These are phyloP conservation scores for Dryas iulia DNA, from an alignment of 1,140 invertebrate species.

Conservation along the genomic window DNA sequence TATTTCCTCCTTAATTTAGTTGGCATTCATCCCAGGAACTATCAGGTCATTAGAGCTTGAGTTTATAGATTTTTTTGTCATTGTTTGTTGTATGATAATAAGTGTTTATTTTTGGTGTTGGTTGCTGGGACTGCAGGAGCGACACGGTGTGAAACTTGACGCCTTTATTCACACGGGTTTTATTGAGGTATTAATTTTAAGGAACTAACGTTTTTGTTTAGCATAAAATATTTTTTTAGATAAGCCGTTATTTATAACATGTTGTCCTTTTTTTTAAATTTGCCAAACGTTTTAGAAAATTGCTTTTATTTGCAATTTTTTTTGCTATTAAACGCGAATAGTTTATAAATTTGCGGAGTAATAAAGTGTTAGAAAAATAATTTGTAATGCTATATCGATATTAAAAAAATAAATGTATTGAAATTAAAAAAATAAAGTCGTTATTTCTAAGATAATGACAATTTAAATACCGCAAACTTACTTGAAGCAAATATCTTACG, in stretches of 20 bases:
- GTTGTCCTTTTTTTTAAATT: too few species aligned
- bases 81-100: slow-evolving; percentile 79
- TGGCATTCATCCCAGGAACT: slow-evolving; percentile 69
- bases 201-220: slow-evolving; percentile 31
- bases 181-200: slow-evolving; percentile 72
- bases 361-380: too few species aligned
- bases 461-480: too few species aligned
- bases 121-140: slow-evolving; percentile 44
- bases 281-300: too few species aligned
- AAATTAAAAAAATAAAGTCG: too few species aligned
- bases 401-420: too few species aligned
- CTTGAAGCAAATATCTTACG: neutral
- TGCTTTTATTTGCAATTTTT: too few species aligned
- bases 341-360: too few species aligned
- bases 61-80: slow-evolving; percentile 73
- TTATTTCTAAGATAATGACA: too few species aligned
- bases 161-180: slow-evolving; percentile 70
- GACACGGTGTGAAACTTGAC: slow-evolving; percentile 75
- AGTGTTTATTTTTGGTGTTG: slow-evolving; percentile 62
- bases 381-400: too few species aligned
- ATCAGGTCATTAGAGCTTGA: slow-evolving; percentile 63
- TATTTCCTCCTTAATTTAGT: slow-evolving; percentile 64
- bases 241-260: neutral
- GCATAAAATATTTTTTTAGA: neutral
- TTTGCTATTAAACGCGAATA: too few species aligned